Conservation (phyloP, 1,140 invertebrate species). For the Leucophenga varia region DNA sequence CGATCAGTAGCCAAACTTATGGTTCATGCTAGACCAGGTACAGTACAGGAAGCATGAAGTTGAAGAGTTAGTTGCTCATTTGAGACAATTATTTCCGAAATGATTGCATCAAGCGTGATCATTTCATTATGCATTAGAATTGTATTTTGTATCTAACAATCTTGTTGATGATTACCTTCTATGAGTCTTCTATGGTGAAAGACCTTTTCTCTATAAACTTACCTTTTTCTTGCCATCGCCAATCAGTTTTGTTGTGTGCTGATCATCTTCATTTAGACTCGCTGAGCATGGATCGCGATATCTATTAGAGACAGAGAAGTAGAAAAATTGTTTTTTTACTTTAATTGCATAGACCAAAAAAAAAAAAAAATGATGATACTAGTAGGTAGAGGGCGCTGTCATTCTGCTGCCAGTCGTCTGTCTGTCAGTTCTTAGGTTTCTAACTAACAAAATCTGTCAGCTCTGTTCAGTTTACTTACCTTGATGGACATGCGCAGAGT, state of each 20-base stretch:
- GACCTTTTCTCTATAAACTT: too few species aligned
- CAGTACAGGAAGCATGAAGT: too few species aligned
- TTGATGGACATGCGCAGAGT: constrained; percentile 82
- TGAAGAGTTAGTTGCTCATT: constrained; percentile 13
- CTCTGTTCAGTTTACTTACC: constrained; percentile 48
- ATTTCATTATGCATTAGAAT: not conserved
- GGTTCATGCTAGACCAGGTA: too few species aligned
- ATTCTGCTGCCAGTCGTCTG: too few species aligned
- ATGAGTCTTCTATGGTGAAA: too few species aligned
- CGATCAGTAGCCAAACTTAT: too few species aligned
- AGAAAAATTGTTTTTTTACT: not conserved
- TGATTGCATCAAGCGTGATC: constrained; percentile 3
- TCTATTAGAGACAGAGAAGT: constrained; percentile 18
- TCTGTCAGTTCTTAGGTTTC: constrained; percentile 1
- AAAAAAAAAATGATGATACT: constrained; percentile 2
- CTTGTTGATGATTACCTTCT: too few species aligned
- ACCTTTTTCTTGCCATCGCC: constrained; percentile 81
- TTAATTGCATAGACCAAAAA: not conserved
- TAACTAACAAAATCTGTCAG: not conserved
- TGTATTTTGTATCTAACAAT: not conserved
- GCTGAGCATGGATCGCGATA: constrained; percentile 88
- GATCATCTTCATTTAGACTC: constrained; percentile 82
- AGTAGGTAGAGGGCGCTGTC: constrained; percentile 1
- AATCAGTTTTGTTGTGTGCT: constrained; percentile 85
- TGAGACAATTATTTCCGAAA: constrained; percentile 20